Conservation (phyloP, 2,888 invertebrate species). For the Spodoptera picta region DNA sequence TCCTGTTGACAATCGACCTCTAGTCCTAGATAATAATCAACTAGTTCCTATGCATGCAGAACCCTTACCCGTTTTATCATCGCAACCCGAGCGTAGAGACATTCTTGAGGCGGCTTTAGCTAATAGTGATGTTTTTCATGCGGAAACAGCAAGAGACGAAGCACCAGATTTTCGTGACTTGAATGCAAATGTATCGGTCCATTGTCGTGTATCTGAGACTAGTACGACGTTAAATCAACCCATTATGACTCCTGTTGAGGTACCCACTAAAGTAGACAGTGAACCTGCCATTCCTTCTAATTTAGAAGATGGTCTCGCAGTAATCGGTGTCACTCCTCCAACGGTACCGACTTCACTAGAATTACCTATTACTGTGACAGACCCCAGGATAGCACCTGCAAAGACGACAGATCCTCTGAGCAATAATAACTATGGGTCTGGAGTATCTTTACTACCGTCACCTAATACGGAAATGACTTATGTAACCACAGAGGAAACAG, state of each 20-base stretch:
- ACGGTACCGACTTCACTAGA: slow-evolving; percentile 91
- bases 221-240: slow-evolving; percentile 93
- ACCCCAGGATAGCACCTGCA: slow-evolving; percentile 91
- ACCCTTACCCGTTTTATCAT: slow-evolving; percentile 66
- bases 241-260: slow-evolving; percentile 94
- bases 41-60: slow-evolving; percentile 81
- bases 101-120: slow-evolving; percentile 93
- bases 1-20: slow-evolving; percentile 91
- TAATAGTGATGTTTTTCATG: slow-evolving; percentile 92
- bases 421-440: slow-evolving; percentile 69
- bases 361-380: slow-evolving; percentile 93
- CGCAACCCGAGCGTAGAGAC: slow-evolving; percentile 89
- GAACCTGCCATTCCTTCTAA: slow-evolving; percentile 73
- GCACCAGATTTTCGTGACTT: slow-evolving; percentile 90
- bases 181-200: slow-evolving; percentile 86
- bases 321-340: slow-evolving; percentile 88
- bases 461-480: slow-evolving; percentile 78
- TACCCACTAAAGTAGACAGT: slow-evolving; percentile 87
- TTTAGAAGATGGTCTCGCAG: slow-evolving; percentile 88
- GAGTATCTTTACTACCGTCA: slow-evolving; percentile 67
- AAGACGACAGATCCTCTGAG: slow-evolving; percentile 80
- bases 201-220: slow-evolving; percentile 92
- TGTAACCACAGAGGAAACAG: slow-evolving; percentile 73
- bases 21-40: slow-evolving; percentile 86
- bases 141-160: slow-evolving; percentile 84